A percentile compares a stretch with the other conserved stretches of the same genome.
These are phyloP conservation scores for Spea hammondii DNA, from an alignment of 2,797 vertebrate genomes.

Conservation along the genomic window DNA sequence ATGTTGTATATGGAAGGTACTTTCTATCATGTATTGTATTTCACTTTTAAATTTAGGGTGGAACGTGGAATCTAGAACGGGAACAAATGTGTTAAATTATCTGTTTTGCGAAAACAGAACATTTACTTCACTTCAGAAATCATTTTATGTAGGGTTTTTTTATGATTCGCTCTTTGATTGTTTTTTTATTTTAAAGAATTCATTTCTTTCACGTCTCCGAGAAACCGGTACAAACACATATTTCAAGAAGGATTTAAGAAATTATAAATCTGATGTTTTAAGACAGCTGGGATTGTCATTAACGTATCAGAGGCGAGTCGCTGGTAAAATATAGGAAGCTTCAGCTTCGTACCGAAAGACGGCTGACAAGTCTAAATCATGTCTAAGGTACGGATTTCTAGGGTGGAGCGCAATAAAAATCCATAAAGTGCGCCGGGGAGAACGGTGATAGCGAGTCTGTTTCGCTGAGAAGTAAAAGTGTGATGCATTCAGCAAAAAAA, in stretches of 20 bases:
- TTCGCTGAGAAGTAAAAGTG: no score
- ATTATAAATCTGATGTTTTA: conserved; percentile 46
- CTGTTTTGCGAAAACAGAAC: background rate
- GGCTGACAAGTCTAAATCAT: conserved; percentile 38
- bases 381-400: conserved; percentile 35
- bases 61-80: no score
- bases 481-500: no score
- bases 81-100: no score
- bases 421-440: conserved; percentile 11
- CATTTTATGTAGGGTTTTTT: background rate
- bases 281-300: conserved; percentile 43
- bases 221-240: conserved; percentile 45
- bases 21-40: no score
- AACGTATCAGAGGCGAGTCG: conserved; percentile 38
- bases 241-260: conserved; percentile 38
- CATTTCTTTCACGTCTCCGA: conserved; percentile 33
- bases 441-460: background rate
- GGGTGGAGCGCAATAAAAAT: background rate
- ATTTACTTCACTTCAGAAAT: background rate
- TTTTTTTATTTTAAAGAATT: conserved; percentile 18
- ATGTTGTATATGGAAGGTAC: no score
- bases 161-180: background rate
- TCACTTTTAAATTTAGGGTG: no score
- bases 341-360: conserved; percentile 40
- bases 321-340: conserved; percentile 21